Evolutionary conservation across 2,113 vertebrate genomes (phyloP).

Genomic region (Tyto alba): DNA sequence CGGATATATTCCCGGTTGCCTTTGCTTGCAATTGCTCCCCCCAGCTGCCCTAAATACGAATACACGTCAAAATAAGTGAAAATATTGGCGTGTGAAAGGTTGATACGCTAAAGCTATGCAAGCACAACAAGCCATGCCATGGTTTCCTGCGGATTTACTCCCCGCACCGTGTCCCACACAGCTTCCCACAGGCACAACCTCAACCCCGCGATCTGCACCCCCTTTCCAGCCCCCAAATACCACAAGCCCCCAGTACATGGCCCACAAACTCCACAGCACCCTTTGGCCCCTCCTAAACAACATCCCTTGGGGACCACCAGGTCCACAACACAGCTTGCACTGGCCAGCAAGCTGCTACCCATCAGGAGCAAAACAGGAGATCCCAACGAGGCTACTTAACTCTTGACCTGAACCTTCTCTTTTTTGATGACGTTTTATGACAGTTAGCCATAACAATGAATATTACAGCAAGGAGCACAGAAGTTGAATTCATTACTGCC

Average conservation of each 20-base stretch:
- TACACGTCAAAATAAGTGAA: not conserved
- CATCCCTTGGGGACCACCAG: rapidly evolving
- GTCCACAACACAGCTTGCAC: not conserved
- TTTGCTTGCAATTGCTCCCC: not conserved
- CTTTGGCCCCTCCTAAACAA: not conserved
- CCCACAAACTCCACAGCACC: not conserved
- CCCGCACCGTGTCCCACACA: not conserved
- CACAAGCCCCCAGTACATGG: not conserved
- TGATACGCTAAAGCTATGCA: not conserved
- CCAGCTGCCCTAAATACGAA: not conserved
- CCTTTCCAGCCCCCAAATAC: not conserved
- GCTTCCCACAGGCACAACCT: not conserved
- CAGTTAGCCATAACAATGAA: not conserved
- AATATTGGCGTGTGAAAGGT: not conserved
- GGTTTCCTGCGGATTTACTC: not conserved
- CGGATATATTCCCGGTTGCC: not conserved
- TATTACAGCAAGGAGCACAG: not conserved
- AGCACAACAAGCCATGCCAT: not conserved
- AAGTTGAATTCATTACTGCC: slow-evolving; percentile 9
- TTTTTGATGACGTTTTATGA: not conserved
- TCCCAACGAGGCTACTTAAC: not conserved
- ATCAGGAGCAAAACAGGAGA: not conserved
- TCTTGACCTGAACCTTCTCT: not conserved
- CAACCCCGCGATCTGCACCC: not conserved
- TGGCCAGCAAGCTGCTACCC: not conserved